Evolutionary conservation across 64 coral and sea anemone species (phyloP).

Genomic region (Exaiptasia diaphana): DNA sequence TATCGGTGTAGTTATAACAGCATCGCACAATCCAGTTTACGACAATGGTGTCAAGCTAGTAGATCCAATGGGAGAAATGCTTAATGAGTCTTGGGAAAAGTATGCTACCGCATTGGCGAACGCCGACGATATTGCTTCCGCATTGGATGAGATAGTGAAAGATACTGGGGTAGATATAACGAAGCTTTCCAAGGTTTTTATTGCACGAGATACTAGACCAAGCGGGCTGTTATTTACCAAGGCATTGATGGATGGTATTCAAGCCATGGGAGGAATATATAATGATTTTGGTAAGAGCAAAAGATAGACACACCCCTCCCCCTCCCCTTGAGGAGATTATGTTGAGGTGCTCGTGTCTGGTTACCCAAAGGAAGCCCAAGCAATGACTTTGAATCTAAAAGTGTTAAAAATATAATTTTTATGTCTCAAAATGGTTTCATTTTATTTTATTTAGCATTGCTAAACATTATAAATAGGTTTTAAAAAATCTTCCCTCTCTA

Average conservation of each 20-base stretch:
- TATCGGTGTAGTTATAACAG: conserved; percentile 88
- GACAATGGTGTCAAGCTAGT: conserved; percentile 96
- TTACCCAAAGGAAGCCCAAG: too few relatives aligned
- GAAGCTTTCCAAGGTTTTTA: conserved; percentile 49
- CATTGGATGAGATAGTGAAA: conserved; percentile 37
- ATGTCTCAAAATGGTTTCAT: too few relatives aligned
- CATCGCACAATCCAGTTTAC: conserved; percentile 89
- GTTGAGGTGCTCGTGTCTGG: too few relatives aligned
- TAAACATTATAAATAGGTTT: too few relatives aligned
- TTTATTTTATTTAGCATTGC: too few relatives aligned
- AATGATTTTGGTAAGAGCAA: conserved; percentile 68
- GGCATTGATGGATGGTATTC: conserved; percentile 65
- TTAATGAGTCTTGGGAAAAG: conserved; percentile 86
- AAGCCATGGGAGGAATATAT: conserved; percentile 73
- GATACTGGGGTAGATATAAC: conserved; percentile 38
- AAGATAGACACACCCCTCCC: not conserved
- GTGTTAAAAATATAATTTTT: too few relatives aligned
- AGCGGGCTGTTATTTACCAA: conserved; percentile 65
- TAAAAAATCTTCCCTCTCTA: too few relatives aligned
- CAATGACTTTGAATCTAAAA: too few relatives aligned
- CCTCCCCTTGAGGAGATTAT: too few relatives aligned
- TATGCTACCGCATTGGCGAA: conserved; percentile 85
- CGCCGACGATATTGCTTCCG: conserved; percentile 50
- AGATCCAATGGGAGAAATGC: conserved; percentile 94
- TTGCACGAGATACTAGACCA: conserved; percentile 90